phyloP scores from a whole-genome alignment of 2,797 vertebrate species.

The Coracias cyanogaster region DNA sequence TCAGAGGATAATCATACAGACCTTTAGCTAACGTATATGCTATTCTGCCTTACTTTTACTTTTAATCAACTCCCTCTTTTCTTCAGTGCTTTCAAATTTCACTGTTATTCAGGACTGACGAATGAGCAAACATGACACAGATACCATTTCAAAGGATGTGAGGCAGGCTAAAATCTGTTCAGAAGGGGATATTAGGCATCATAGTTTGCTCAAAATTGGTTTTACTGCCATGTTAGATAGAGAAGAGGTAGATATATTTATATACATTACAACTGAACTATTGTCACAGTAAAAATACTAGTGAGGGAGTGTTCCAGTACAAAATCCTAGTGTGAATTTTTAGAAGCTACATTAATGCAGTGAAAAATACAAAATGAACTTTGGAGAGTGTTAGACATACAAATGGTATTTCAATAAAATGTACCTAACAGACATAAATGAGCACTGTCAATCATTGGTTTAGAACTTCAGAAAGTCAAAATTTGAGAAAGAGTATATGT shows the following conservation, averaged over 20 bases:
- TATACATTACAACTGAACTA: neutral
- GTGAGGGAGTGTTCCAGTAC: neutral
- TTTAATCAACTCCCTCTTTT: neutral
- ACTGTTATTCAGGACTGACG: neutral
- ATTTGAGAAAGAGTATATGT: neutral
- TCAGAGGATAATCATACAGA: conserved; percentile 16
- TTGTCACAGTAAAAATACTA: neutral
- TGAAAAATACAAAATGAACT: neutral
- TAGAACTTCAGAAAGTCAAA: neutral
- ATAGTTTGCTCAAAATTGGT: neutral
- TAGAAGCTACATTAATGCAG: neutral
- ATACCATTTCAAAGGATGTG: neutral
- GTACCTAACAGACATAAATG: neutral
- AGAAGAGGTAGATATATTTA: neutral
- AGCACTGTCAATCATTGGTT: neutral
- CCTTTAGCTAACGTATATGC: neutral
- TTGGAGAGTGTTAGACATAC: neutral
- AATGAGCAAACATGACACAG: neutral
- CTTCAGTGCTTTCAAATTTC: neutral
- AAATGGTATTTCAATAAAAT: neutral
- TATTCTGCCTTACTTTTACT: conserved; percentile 4
- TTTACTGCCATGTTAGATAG: neutral
- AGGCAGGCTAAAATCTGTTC: neutral
- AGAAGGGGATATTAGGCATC: neutral
- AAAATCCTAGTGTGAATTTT: neutral